These are phyloP conservation scores for Stegophylla sp. DNA, from an alignment of 2,888 invertebrate genomes.

Conservation along the genomic window DNA sequence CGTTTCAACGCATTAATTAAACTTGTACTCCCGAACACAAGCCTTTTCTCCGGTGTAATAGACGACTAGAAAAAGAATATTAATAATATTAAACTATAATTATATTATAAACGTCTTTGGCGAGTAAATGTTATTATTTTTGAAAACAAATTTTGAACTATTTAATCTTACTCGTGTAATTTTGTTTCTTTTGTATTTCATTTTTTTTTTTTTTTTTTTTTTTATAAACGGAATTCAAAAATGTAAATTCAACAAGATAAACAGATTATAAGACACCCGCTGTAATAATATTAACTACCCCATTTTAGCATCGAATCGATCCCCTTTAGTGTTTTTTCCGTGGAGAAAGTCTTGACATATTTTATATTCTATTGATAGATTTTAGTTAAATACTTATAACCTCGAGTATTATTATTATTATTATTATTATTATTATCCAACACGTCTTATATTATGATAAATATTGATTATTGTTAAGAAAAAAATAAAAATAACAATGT, in stretches of 20 bases:
- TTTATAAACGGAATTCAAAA: too few relatives aligned
- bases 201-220: background rate
- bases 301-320: background rate
- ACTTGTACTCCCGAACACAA: too few relatives aligned
- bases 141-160: too few relatives aligned
- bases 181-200: background rate
- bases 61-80: too few relatives aligned
- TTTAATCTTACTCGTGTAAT: background rate
- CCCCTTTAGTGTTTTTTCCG: background rate
- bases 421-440: slow-evolving; percentile 16
- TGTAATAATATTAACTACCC: background rate
- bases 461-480: slow-evolving; percentile 10
- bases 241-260: too few relatives aligned
- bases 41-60: too few relatives aligned
- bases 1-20: too few relatives aligned
- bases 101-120: too few relatives aligned
- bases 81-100: too few relatives aligned
- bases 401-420: slow-evolving; percentile 18
- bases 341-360: background rate
- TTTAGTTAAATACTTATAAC: slow-evolving; percentile 2
- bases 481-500: slow-evolving; percentile 28
- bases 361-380: background rate
- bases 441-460: slow-evolving; percentile 12
- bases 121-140: too few relatives aligned
- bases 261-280: too few relatives aligned